These are phyloP conservation scores for Steatocranus sp. DNA, from an alignment of 2,797 vertebrate genomes.

Conservation along the genomic window DNA sequence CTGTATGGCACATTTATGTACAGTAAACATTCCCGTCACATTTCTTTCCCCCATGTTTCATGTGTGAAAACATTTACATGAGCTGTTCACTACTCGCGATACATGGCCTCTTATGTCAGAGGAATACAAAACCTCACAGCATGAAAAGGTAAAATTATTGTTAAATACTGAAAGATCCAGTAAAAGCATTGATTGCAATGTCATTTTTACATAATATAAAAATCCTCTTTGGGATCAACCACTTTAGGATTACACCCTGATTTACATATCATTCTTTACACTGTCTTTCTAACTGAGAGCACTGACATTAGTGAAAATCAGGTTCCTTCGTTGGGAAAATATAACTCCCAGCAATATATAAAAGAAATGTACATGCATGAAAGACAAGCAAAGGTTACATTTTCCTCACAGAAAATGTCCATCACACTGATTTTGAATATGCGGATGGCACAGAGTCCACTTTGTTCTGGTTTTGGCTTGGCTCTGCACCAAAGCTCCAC, in stretches of 20 bases:
- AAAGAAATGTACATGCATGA: slow-evolving; percentile 72
- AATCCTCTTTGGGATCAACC: slow-evolving; percentile 46
- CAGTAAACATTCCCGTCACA: slow-evolving; percentile 49
- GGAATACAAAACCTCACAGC: slow-evolving; percentile 51
- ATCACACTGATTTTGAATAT: slow-evolving; percentile 15
- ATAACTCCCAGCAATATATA: slow-evolving; percentile 12
- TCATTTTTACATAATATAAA: slow-evolving; percentile 31
- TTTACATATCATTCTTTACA: not conserved
- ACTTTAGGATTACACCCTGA: not conserved
- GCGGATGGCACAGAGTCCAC: slow-evolving; percentile 17
- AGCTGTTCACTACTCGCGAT: slow-evolving; percentile 36
- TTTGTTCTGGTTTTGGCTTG: not conserved
- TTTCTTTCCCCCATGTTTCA: rapidly evolving
- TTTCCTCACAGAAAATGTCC: slow-evolving; percentile 52
- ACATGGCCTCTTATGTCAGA: slow-evolving; percentile 32
- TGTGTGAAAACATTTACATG: slow-evolving; percentile 27
- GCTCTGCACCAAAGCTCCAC: not conserved
- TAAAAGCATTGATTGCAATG: slow-evolving; percentile 25
- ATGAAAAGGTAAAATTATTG: slow-evolving; percentile 32
- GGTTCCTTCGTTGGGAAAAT: not conserved
- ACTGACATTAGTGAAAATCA: slow-evolving; percentile 9
- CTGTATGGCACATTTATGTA: slow-evolving; percentile 63
- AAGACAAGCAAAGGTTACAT: slow-evolving; percentile 63
- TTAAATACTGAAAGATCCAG: slow-evolving; percentile 50
- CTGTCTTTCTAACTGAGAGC: slow-evolving; percentile 7